These are phyloP conservation scores for Lagorchestes hirsutus DNA, from an alignment of 2,797 vertebrate genomes.

Conservation along the genomic window DNA sequence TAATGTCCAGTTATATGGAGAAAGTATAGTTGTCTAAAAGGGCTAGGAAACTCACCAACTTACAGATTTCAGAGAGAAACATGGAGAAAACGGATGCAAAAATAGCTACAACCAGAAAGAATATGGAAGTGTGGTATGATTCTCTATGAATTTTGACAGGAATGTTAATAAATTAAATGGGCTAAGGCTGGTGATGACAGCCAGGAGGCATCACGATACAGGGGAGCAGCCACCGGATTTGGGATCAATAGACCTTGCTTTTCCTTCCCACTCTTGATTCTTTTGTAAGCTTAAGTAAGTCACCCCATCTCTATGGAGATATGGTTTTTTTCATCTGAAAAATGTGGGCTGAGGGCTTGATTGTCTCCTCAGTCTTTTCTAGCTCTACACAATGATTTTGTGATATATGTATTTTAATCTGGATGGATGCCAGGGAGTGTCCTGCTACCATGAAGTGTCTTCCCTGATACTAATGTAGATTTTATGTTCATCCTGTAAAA, in stretches of 20 bases:
- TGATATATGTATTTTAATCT: background rate
- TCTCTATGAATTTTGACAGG: background rate
- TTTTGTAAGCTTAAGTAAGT: background rate
- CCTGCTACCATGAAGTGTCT: background rate
- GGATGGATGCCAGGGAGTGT: background rate
- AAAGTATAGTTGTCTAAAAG: background rate
- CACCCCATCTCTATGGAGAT: background rate
- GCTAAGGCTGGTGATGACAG: background rate
- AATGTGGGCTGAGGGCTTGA: background rate
- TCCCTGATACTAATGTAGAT: conserved; percentile 41
- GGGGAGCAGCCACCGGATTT: background rate
- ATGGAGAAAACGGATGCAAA: background rate
- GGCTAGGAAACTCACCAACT: background rate
- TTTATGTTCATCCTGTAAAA: conserved; percentile 57
- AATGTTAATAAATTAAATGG: background rate
- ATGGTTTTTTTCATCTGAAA: background rate
- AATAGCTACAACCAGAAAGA: background rate
- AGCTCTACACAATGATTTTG: background rate
- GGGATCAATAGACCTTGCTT: background rate
- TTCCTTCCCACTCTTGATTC: background rate
- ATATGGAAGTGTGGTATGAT: background rate
- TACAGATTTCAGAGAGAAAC: background rate
- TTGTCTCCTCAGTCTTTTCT: background rate
- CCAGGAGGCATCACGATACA: background rate
- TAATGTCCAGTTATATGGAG: background rate